Base-by-base conservation (phyloP, 2,888 invertebrate species). In the Dysmachus trigonus region DNA sequence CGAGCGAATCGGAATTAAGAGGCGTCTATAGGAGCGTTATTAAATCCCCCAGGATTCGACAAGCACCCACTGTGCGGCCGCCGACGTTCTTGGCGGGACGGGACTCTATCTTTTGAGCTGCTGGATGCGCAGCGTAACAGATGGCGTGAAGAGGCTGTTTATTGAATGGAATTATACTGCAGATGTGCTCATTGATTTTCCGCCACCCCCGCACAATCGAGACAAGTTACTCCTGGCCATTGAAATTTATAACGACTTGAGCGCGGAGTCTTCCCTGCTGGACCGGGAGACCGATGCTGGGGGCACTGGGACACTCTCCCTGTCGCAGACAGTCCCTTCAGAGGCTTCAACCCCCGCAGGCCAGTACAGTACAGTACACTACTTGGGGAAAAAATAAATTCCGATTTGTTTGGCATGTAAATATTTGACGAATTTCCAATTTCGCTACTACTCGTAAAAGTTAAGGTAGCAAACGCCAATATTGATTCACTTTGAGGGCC, bases 1-100 rank as follows among this genome's bases (percentile, higher is more conserved):
- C 83, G 72, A 83, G 72, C 72, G 83, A 72, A 83, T 38, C 83
- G 41, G 83, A 83, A 83, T 72, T 83, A 83, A 83, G 83, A 83
- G 83, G 83, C 83, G 83, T 83, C 83, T 72, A 62, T 81, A 41
- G 83, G 22, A 72, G 83, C 72, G 38, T 72, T 41, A 83, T 83
- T 83, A 83, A 83, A 83, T 83, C 83, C 51, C 83, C 33, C 51
- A 72, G 83, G 83, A 83, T n/a, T n/a, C n/a, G 72, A 41, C 41
- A n/a, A n/a, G 53, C 83, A 81, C 33, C 81, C 53, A 81, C 27
- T 62, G 62, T 62, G 30, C 31, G 31, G 33, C n/a, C 41, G 27
- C 13, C n/a, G 53, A 33, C 31, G 81, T 35, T 72, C 72, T 72
- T 72, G 35, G 41, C 30, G 18, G 27, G 30, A 18, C 30, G 18